Percentiles rank a stretch among this genome's conserved stretches.
These are phyloP conservation scores for Papilio protenor DNA, from an alignment of 2,888 invertebrate species.

Conservation along the genomic window DNA sequence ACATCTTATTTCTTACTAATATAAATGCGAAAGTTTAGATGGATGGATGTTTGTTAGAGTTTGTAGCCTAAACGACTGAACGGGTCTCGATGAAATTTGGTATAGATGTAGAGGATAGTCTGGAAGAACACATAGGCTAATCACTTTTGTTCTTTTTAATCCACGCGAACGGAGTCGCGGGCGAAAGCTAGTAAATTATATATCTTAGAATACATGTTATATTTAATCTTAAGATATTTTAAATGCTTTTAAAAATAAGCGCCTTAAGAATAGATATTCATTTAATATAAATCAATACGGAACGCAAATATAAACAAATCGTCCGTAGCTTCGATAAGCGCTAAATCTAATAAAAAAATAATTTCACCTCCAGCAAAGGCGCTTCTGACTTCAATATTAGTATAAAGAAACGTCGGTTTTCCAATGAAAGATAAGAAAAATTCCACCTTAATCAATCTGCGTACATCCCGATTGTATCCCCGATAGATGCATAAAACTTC, in stretches of 20 bases:
- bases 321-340: not conserved
- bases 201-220: no score
- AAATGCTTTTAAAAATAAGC: not conserved
- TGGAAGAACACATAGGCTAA: no score
- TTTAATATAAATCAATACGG: not conserved
- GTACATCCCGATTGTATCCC: constrained; percentile 40
- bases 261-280: not conserved
- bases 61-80: no score
- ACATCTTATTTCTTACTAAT: no score
- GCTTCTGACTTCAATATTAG: constrained; percentile 32
- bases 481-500: constrained; percentile 48
- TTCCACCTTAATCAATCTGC: constrained; percentile 44
- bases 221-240: not conserved
- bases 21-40: no score
- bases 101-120: no score
- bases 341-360: constrained; percentile 26
- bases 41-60: no score
- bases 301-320: constrained; percentile 2
- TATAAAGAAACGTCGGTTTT: constrained; percentile 18
- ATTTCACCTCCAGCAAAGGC: not conserved
- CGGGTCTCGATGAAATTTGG: no score
- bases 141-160: no score
- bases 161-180: no score
- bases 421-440: constrained; percentile 30
- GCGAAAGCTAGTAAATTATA: no score